Base-by-base conservation (phyloP, 2,797 vertebrate species). In the Limnodromus scolopaceus region DNA sequence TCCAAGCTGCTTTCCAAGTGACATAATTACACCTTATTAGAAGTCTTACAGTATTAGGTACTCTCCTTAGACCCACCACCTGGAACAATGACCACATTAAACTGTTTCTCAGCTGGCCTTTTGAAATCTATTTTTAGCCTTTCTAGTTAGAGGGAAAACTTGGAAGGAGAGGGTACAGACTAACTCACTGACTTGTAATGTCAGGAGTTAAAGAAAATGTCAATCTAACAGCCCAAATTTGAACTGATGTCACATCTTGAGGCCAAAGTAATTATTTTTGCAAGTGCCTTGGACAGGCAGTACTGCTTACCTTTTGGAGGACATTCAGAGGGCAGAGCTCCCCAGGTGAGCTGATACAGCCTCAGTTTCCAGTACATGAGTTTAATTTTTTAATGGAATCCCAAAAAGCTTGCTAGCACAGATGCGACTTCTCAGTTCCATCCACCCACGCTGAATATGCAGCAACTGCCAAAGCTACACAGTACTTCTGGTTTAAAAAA, bases 351-450 rank as follows among this genome's bases (percentile, higher is more conserved):
- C 93, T 98, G 98, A 96, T 98, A 98, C 20, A 98, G 96, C 98
- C 98, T 98, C 96, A 98, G 96, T 84, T 99, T 98, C 98, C 98
- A 99, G 97, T 98, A 99, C 98, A 97, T 97, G 95, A 87, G 95
- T 93, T 91, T 68, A 95, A 98, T 96, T 71, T 96, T 91, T 92
- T 94, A 94, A 81, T 43, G 85, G 76, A 95, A 91, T 96, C 75
- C 87, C 92, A 84, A 92, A 80, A 94, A 2, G 84, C 76, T 84
- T 79, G 92, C 83, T 36, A 87, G 93, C 92, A 78, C 83, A 94
- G 80, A 93, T 30, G 84, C 1, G 6, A 39, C 48, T 86, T 85
- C 75, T 90, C 85, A 91, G 72, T 89, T 95, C 79, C 91, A 96
- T 93, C 88, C 94, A 94, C 96, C 82, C 84, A 96, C 96, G 88